Evolutionary conservation across 2,797 vertebrate species (phyloP).

Genomic region (Gephyroberyx darwinii): DNA sequence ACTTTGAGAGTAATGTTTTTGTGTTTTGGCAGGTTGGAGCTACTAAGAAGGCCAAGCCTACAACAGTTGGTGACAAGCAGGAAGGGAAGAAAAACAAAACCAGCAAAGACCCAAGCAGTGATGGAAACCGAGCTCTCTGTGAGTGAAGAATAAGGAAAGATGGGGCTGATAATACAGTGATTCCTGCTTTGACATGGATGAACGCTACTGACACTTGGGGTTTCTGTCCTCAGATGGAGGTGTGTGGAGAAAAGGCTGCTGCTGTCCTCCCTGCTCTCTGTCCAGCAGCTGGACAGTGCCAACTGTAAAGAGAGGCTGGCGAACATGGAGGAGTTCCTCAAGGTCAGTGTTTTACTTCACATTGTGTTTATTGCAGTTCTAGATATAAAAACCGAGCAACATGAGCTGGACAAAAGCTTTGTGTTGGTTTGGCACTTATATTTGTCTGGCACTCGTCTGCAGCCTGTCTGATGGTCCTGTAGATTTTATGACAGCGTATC

Average conservation of each 20-base stretch:
- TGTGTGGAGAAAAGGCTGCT: slow-evolving; percentile 89
- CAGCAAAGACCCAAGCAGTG: slow-evolving; percentile 82
- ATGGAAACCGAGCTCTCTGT: slow-evolving; percentile 87
- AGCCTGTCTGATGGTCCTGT: too few species aligned
- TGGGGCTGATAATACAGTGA: background rate
- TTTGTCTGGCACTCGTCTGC: too few species aligned
- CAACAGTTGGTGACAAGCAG: slow-evolving; percentile 38
- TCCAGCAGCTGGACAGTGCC: slow-evolving; percentile 87
- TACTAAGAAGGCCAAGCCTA: slow-evolving; percentile 20
- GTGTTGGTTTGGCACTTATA: too few species aligned
- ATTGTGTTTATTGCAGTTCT: too few species aligned
- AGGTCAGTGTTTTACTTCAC: slow-evolving; percentile 67
- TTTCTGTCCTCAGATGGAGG: slow-evolving; percentile 80
- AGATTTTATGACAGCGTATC: too few species aligned
- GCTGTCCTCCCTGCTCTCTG: slow-evolving; percentile 86
- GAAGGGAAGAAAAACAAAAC: slow-evolving; percentile 86
- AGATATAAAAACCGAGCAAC: too few species aligned
- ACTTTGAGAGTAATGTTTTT: too few species aligned
- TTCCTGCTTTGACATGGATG: slow-evolving; percentile 28
- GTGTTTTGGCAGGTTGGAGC: background rate
- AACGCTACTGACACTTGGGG: background rate
- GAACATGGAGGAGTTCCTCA: slow-evolving; percentile 92
- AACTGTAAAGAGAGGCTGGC: slow-evolving; percentile 93
- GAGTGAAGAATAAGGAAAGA: slow-evolving; percentile 50
- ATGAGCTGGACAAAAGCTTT: too few species aligned